These are phyloP conservation scores for Calosoma granatense DNA, from an alignment of 1,140 invertebrate species.

Conservation along the genomic window DNA sequence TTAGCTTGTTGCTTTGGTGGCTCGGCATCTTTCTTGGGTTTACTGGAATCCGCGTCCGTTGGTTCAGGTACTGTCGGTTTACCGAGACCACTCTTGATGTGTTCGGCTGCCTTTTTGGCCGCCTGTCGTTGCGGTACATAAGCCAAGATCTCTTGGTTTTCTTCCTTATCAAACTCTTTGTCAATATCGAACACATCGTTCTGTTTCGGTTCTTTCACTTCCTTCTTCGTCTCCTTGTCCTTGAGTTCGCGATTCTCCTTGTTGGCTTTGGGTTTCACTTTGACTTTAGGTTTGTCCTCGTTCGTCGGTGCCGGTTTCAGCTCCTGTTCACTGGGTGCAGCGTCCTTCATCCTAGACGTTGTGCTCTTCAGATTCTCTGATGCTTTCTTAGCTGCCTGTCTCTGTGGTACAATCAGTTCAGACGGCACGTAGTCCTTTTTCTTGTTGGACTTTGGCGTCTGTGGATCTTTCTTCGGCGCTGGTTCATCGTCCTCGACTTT, in stretches of 20 bases:
- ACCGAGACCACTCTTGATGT: constrained; percentile 70
- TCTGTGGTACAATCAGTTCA: constrained; percentile 78
- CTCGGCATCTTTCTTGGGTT: constrained; percentile 38
- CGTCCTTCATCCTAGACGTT: constrained; percentile 27
- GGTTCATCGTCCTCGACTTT: constrained; percentile 38
- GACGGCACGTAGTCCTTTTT: constrained; percentile 47
- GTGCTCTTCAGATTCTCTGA: constrained; percentile 71
- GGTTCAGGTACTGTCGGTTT: constrained; percentile 38
- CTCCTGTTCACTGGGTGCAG: constrained; percentile 23
- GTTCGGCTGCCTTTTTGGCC: constrained; percentile 82
- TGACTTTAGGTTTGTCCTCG: constrained; percentile 22
- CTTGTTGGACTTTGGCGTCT: constrained; percentile 20
- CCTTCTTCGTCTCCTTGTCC: constrained; percentile 21
- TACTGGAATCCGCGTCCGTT: constrained; percentile 29
- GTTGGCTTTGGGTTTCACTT: constrained; percentile 34
- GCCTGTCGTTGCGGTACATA: constrained; percentile 84
- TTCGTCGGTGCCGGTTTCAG: constrained; percentile 27
- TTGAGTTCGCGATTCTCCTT: constrained; percentile 19
- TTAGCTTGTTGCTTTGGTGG: constrained; percentile 18
- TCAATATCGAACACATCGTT: constrained; percentile 52
- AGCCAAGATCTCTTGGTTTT: constrained; percentile 56
- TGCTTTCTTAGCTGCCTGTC: constrained; percentile 83
- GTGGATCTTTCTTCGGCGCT: constrained; percentile 32
- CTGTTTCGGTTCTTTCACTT: constrained; percentile 14
- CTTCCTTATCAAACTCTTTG: constrained; percentile 47